These are phyloP conservation scores for Erannis defoliaria DNA, from an alignment of 2,888 invertebrate species.

Conservation along the genomic window DNA sequence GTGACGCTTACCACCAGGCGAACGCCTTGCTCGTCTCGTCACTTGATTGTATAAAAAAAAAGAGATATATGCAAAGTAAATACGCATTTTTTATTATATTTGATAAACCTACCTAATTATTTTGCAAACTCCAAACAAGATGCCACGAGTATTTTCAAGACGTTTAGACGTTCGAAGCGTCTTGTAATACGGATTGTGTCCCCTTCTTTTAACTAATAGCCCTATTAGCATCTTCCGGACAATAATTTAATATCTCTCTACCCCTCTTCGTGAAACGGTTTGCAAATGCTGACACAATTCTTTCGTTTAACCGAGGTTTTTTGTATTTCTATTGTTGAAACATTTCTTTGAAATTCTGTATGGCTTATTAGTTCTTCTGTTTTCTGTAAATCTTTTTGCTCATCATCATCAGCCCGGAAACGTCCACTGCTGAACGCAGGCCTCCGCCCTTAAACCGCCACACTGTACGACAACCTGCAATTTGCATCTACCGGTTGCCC, in stretches of 20 bases:
- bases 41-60: too few relatives aligned
- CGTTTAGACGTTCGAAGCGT: slow-evolving; percentile 34
- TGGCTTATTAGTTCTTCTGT: slow-evolving; percentile 2
- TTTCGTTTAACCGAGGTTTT: slow-evolving; percentile 49
- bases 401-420: too few relatives aligned
- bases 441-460: too few relatives aligned
- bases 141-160: slow-evolving; percentile 29
- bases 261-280: slow-evolving; percentile 58
- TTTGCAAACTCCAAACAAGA: slow-evolving; percentile 21
- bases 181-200: slow-evolving; percentile 54
- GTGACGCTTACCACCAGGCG: too few relatives aligned
- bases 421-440: too few relatives aligned
- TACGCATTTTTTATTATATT: too few relatives aligned
- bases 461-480: too few relatives aligned
- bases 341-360: slow-evolving; percentile 32
- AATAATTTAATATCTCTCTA: slow-evolving; percentile 71
- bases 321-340: slow-evolving; percentile 43
- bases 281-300: slow-evolving; percentile 59
- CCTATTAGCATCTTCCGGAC: slow-evolving; percentile 75
- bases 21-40: too few relatives aligned
- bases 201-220: slow-evolving; percentile 70
- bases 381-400: background rate
- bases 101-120: too few relatives aligned
- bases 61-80: too few relatives aligned
- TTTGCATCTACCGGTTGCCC: too few relatives aligned